A percentile compares a stretch with the other conserved stretches of the same genome.
Conservation (phyloP, 2,888 invertebrate genomes). For the Nymphalis c-album region DNA sequence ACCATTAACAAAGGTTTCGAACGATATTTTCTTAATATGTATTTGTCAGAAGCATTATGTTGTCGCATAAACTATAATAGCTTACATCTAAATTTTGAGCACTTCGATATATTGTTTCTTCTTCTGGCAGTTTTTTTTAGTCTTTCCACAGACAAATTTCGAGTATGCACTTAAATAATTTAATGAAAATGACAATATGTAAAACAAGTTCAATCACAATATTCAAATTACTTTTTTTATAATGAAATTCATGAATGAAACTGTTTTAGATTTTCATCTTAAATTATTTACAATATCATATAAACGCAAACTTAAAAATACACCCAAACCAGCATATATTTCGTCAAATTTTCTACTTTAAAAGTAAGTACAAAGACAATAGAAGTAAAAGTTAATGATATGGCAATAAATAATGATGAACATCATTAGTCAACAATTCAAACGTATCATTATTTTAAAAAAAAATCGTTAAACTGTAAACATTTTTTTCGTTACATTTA, state of each 20-base stretch:
- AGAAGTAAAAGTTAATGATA: neutral
- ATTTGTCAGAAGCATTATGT: conserved; percentile 20
- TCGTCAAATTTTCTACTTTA: conserved; percentile 6
- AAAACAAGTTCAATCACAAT: conserved; percentile 37
- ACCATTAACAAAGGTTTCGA: no score
- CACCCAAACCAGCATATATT: conserved; percentile 12
- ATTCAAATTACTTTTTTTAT: neutral
- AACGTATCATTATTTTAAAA: no score
- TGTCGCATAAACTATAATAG: neutral
- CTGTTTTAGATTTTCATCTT: conserved; percentile 36
- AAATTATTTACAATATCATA: conserved; percentile 21
- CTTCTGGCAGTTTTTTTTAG: conserved; percentile 1
- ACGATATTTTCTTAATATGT: neutral
- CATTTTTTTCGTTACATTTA: neutral
- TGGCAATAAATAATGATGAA: conserved; percentile 3
- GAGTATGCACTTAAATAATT: conserved; percentile 11
- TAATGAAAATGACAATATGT: conserved; percentile 16
- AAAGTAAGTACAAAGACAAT: conserved; percentile 20
- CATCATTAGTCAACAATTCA: neutral
- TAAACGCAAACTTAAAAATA: conserved; percentile 20
- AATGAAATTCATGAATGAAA: conserved; percentile 28
- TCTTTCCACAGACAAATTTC: neutral
- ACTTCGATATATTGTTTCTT: conserved; percentile 3
- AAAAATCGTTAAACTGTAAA: no score
- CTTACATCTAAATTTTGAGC: conserved; percentile 22